A percentile compares a stretch with the other conserved stretches of the same genome.
Conservation (phyloP, 2,888 invertebrate genomes). For the Agrochola litura region DNA sequence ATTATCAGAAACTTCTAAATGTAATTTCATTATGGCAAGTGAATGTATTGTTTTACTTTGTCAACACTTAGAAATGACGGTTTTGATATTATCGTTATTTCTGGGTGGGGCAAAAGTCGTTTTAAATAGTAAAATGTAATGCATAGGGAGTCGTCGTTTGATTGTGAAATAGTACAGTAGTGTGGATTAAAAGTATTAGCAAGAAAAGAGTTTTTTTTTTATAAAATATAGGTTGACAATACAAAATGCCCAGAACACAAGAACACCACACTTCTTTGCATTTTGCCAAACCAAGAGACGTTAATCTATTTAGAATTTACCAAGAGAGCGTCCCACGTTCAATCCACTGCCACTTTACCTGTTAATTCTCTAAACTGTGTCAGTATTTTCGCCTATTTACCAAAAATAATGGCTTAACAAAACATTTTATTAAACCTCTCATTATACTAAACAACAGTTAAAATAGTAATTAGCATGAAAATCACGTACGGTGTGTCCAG, state of each 20-base stretch:
- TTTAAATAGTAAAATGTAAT: too few relatives aligned
- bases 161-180: too few relatives aligned
- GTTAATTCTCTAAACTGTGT: not conserved
- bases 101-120: too few relatives aligned
- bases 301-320: not conserved
- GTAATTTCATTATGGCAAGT: too few relatives aligned
- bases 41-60: too few relatives aligned
- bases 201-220: too few relatives aligned
- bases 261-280: not conserved
- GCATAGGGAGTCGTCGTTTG: too few relatives aligned
- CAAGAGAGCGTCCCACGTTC: not conserved
- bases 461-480: slow-evolving; percentile 49
- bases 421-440: slow-evolving; percentile 22
- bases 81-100: too few relatives aligned
- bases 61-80: too few relatives aligned
- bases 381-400: not conserved
- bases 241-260: not conserved
- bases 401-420: slow-evolving; percentile 11
- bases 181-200: too few relatives aligned
- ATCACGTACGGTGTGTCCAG: slow-evolving; percentile 54
- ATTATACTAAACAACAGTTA: slow-evolving; percentile 34
- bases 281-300: not conserved
- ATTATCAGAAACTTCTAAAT: too few relatives aligned
- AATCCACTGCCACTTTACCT: not conserved
- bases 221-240: too few relatives aligned